Percentiles rank a stretch among this genome's conserved stretches.
phyloP scores from a whole-genome alignment of 1,140 invertebrate genomes.

The Chrysomallon squamiferum region DNA sequence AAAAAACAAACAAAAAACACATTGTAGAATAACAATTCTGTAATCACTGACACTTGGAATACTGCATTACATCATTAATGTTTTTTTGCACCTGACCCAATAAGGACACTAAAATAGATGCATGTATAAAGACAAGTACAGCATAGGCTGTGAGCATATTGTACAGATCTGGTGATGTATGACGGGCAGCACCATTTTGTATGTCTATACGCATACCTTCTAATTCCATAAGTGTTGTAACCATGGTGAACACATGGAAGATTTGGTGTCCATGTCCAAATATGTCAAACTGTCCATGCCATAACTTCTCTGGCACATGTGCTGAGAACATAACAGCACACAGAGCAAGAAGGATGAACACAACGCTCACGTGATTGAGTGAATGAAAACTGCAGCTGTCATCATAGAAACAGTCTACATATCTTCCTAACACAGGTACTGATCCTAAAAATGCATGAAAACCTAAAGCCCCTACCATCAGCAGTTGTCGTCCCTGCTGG shows the following conservation, averaged over 20 bases:
- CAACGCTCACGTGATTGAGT: constrained; percentile 33
- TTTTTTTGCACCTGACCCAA: not conserved
- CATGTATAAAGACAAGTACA: not conserved
- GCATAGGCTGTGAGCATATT: not conserved
- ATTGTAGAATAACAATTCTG: too few species aligned
- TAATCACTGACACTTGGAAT: too few species aligned
- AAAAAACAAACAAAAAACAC: too few species aligned
- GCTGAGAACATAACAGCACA: constrained; percentile 58
- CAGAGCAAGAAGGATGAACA: constrained; percentile 28
- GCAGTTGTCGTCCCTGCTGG: constrained; percentile 33
- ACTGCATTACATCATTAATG: not conserved
- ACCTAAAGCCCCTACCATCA: constrained; percentile 31
- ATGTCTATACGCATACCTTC: constrained; percentile 39
- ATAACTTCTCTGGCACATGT: constrained; percentile 61
- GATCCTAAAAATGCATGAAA: constrained; percentile 28
- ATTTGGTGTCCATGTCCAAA: constrained; percentile 65
- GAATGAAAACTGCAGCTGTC: constrained; percentile 26
- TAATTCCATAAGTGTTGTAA: constrained; percentile 57
- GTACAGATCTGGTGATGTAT: not conserved
- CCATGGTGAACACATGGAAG: constrained; percentile 61
- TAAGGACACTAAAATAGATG: not conserved
- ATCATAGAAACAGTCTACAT: constrained; percentile 24
- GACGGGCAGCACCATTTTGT: not conserved
- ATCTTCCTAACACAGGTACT: constrained; percentile 35
- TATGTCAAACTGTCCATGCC: constrained; percentile 63